phyloP scores from a whole-genome alignment of 1,140 invertebrate species.

The Drosophila insularis region DNA sequence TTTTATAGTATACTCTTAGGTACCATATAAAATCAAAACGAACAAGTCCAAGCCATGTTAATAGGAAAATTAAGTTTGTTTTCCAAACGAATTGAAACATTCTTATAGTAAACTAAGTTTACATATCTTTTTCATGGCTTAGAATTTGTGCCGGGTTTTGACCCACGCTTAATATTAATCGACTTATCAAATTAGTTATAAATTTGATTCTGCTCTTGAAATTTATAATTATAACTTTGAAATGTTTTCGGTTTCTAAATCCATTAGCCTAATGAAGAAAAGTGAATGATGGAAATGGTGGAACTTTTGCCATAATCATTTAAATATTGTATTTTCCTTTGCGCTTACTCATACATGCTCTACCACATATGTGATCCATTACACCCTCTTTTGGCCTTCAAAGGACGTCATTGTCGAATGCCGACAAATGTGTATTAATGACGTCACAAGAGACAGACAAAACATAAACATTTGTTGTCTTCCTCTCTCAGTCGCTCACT shows the following conservation, averaged over 20 bases:
- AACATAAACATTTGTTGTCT: slow-evolving; percentile 38
- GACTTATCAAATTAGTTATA: neutral
- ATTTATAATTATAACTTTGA: neutral
- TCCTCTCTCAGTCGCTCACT: neutral
- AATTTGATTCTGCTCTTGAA: neutral
- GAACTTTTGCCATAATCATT: neutral
- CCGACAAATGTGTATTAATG: neutral
- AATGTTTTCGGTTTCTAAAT: neutral
- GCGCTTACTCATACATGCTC: neutral
- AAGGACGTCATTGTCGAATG: slow-evolving; percentile 1
- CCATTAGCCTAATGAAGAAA: neutral
- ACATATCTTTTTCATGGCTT: no score
- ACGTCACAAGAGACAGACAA: slow-evolving; percentile 43
- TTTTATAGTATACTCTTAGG: no score
- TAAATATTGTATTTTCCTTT: neutral
- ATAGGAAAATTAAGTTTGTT: no score
- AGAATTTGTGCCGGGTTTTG: no score
- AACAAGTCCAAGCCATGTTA: no score
- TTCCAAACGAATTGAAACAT: no score
- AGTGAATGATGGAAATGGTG: neutral
- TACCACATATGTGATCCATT: neutral
- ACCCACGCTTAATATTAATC: no score
- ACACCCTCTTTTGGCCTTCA: slow-evolving; percentile 6
- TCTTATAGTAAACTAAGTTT: no score
- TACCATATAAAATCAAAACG: no score